Base-by-base conservation (phyloP, 2,888 invertebrate species). In the Chydorus sphaericus region DNA sequence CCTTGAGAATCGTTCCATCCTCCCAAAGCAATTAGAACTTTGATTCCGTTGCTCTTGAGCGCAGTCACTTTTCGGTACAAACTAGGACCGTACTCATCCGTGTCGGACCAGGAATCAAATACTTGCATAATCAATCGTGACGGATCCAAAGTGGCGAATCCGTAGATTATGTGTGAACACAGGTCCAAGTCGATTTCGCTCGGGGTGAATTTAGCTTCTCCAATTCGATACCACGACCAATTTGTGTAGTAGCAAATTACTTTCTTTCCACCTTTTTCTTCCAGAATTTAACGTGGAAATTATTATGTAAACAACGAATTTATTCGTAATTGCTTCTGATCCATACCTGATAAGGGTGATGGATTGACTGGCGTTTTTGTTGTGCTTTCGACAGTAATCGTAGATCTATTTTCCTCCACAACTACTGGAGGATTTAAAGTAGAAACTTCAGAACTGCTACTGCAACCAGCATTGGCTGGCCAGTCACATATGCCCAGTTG, bases 1-100 rank as follows among this genome's bases (percentile, higher is more conserved):
- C 88, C 89, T 31, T 81, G 83, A 0, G 90, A 92, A 69, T 93
- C 90, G 66, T 90, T 92, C 92, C 93, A 93, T 3, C 93, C 93
- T n/a, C 93, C 94, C 26, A 94, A 74, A 2, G 88, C 92, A 14
- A 94, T 71, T 0, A 85, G 80, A 0, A 91, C 87, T 68, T 91
- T 93, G 37, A 89, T 75, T 1, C 86, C 85, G 63, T 82, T 80
- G 54, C 79, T 74, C 66, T 86, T 90, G 63, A 82, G 81, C 1
- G 78, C 82, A 1, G 83, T 80, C 1, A 92, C 87, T 26, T 87
- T 76, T 60, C 87, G 84, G 67, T 91, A 92, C 69, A 91, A 88
- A 8, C 26, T 44, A 5, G 44, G 44, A 14, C 53, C 38, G 30
- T 48, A 30, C 20, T 44, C 23, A 38, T 88, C 86, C 26, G 87